These are phyloP conservation scores for Caranx melampygus DNA, from an alignment of 2,113 vertebrate genomes.

Conservation along the genomic window DNA sequence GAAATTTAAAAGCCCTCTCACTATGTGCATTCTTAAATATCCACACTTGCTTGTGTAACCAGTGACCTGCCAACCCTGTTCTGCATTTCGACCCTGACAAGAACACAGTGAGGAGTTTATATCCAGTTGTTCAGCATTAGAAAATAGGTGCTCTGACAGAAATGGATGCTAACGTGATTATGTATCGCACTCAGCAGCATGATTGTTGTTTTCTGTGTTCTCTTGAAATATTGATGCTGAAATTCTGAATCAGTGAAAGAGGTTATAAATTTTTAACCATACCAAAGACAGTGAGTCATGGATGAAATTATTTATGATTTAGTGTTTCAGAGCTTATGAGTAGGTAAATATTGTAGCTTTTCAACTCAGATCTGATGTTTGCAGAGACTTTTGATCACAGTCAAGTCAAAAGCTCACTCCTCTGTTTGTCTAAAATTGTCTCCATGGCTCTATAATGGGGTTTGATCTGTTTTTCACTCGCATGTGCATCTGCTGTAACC, in stretches of 20 bases:
- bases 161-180: neutral
- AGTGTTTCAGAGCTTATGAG: neutral
- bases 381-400: neutral
- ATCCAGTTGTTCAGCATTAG: neutral
- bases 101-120: neutral
- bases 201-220: neutral
- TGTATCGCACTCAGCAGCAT: neutral
- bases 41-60: slow-evolving; percentile 23
- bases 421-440: neutral
- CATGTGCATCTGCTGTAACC: slow-evolving; percentile 26
- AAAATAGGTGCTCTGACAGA: neutral
- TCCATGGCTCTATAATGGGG: neutral
- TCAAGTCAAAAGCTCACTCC: neutral
- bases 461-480: slow-evolving; percentile 23
- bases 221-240: slow-evolving; percentile 13
- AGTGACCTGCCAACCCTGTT: neutral
- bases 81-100: neutral
- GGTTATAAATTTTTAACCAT: neutral
- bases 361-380: neutral
- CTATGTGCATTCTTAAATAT: slow-evolving; percentile 9
- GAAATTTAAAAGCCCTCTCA: slow-evolving; percentile 30
- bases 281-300: neutral
- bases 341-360: neutral
- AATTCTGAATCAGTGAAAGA: slow-evolving; percentile 12
- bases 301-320: neutral